A percentile compares a stretch with the other conserved stretches of the same genome.
phyloP scores from a whole-genome alignment of 2,888 invertebrate species.

The Kuschelorhynchus macadamiae region DNA sequence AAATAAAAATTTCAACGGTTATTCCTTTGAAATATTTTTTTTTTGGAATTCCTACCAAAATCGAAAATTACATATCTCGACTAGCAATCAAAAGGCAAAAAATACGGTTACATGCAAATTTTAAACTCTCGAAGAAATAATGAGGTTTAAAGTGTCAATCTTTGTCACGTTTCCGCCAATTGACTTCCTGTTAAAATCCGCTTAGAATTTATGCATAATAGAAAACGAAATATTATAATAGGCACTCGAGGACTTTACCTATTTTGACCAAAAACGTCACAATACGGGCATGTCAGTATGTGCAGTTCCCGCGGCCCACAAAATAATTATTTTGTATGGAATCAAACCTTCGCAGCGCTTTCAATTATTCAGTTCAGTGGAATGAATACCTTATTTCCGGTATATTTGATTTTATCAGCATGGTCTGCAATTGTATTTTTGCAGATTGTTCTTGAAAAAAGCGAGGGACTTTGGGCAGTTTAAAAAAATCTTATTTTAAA shows the following conservation, averaged over 20 bases:
- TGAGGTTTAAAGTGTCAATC: conserved; percentile 61
- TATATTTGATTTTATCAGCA: conserved; percentile 53
- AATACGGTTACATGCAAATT: conserved; percentile 45
- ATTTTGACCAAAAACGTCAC: conserved; percentile 62
- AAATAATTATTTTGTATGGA: conserved; percentile 39
- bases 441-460: conserved; percentile 3
- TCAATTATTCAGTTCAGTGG: conserved; percentile 52
- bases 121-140: conserved; percentile 52
- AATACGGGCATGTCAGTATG: conserved; percentile 59
- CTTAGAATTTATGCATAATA: conserved; percentile 51
- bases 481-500: background rate
- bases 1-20: conserved; percentile 22
- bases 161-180: conserved; percentile 61
- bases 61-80: conserved; percentile 43
- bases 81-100: conserved; percentile 28
- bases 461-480: background rate
- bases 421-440: conserved; percentile 8
- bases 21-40: conserved; percentile 22
- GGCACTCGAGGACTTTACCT: conserved; percentile 54
- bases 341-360: conserved; percentile 32
- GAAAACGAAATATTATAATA: conserved; percentile 53
- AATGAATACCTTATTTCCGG: conserved; percentile 50
- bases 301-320: conserved; percentile 45
- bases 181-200: conserved; percentile 59
- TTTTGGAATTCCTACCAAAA: conserved; percentile 16